These are phyloP conservation scores for Rhincodon typus DNA, from an alignment of 2,797 vertebrate genomes.

Conservation along the genomic window DNA sequence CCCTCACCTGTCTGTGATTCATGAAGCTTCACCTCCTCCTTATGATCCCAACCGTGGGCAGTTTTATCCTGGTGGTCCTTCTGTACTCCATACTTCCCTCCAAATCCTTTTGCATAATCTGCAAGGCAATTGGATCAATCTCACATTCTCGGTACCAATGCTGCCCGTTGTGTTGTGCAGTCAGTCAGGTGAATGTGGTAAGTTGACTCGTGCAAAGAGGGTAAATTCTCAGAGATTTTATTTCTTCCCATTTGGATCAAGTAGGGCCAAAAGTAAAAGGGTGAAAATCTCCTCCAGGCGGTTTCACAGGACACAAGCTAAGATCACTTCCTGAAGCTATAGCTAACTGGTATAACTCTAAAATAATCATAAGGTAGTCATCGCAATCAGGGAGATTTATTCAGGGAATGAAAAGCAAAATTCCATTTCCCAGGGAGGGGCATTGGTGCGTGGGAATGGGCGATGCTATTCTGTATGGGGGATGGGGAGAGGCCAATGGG, in stretches of 20 bases:
- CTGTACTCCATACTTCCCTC: slow-evolving; percentile 77
- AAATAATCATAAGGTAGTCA: background rate
- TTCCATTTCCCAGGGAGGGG: background rate
- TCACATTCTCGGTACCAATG: background rate
- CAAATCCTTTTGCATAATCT: slow-evolving; percentile 78
- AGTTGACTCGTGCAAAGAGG: background rate
- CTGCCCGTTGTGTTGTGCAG: background rate
- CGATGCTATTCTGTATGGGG: no score
- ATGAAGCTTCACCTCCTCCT: slow-evolving; percentile 48
- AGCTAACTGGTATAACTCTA: slow-evolving; percentile 17
- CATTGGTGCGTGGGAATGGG: no score
- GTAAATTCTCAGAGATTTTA: background rate
- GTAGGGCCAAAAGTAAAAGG: background rate
- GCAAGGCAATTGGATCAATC: background rate
- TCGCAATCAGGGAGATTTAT: background rate
- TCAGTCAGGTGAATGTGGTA: background rate
- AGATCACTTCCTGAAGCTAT: background rate
- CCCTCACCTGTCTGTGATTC: slow-evolving; percentile 52
- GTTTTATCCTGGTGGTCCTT: slow-evolving; percentile 69
- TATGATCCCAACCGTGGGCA: slow-evolving; percentile 53
- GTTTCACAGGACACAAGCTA: background rate
- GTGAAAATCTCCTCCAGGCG: background rate
- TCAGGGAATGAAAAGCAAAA: background rate
- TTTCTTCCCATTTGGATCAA: background rate
- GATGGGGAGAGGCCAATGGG: no score